Evolutionary conservation across 2,888 invertebrate genomes (phyloP).

Genomic region (Vanessa cardui): DNA sequence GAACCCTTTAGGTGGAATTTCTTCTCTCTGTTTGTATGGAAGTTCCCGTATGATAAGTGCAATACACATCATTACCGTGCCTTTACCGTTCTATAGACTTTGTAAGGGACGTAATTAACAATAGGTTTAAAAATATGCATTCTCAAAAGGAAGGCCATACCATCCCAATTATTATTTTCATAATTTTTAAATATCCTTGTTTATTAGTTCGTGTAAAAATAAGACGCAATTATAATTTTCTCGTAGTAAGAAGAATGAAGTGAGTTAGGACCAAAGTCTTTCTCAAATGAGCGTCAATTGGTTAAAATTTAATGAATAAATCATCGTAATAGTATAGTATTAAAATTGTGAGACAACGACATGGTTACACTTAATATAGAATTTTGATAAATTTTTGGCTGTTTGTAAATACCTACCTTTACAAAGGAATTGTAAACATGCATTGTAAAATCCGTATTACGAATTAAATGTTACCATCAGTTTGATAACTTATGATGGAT

Average conservation of each 20-base stretch:
- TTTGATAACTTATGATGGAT: background rate
- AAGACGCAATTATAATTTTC: slow-evolving; percentile 48
- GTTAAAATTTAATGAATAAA: slow-evolving; percentile 53
- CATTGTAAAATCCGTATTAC: slow-evolving; percentile 3
- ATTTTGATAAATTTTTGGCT: slow-evolving; percentile 62
- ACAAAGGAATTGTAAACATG: slow-evolving; percentile 45
- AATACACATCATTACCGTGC: slow-evolving; percentile 83
- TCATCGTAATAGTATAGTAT: slow-evolving; percentile 71
- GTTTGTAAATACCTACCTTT: slow-evolving; percentile 51
- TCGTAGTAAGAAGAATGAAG: slow-evolving; percentile 58
- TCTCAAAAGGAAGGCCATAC: slow-evolving; percentile 57
- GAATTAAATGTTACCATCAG: background rate
- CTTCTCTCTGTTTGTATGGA: slow-evolving; percentile 78
- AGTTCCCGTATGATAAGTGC: slow-evolving; percentile 75
- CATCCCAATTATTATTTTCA: slow-evolving; percentile 67
- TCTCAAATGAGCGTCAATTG: slow-evolving; percentile 69
- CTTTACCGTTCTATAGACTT: slow-evolving; percentile 83
- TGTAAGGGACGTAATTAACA: slow-evolving; percentile 82
- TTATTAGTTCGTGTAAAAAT: slow-evolving; percentile 53
- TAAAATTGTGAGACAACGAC: slow-evolving; percentile 73
- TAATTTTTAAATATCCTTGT: slow-evolving; percentile 67
- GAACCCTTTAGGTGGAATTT: slow-evolving; percentile 78
- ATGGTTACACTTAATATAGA: slow-evolving; percentile 59
- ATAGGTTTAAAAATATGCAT: slow-evolving; percentile 76
- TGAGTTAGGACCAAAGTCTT: slow-evolving; percentile 69